Percentiles rank a stretch among this genome's conserved stretches.
Evolutionary conservation across 2,113 vertebrate species (phyloP).

Genomic region (Hypanus sabinus): DNA sequence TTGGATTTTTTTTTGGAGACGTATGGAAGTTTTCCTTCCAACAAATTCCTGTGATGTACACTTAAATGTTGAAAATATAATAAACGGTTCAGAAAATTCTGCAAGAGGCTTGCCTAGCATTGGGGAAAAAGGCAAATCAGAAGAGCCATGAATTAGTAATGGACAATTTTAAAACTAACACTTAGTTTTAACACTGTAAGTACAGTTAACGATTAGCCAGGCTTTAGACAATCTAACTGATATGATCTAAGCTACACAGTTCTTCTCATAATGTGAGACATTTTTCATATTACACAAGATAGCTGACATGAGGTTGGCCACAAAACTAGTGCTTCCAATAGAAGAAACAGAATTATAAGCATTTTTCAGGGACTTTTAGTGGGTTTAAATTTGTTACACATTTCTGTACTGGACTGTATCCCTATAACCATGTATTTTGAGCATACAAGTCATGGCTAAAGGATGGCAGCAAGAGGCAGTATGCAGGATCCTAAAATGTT

Average conservation of each 20-base stretch:
- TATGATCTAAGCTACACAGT: background rate
- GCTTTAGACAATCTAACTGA: background rate
- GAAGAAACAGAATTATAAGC: background rate
- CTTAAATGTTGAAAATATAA: background rate
- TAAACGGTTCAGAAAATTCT: conserved; percentile 1
- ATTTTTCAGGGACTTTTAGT: background rate
- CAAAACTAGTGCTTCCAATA: background rate
- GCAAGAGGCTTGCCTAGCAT: background rate
- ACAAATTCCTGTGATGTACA: background rate
- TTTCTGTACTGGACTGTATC: background rate
- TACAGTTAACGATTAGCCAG: conserved; percentile 13
- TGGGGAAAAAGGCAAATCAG: background rate
- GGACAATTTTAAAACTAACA: background rate
- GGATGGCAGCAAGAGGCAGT: background rate
- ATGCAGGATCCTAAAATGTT: background rate
- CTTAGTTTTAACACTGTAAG: too few species aligned
- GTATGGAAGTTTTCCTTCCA: background rate
- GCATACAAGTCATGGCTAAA: background rate
- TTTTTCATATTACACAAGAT: background rate
- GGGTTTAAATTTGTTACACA: background rate
- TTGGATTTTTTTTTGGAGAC: background rate
- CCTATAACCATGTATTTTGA: background rate
- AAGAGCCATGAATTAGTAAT: background rate
- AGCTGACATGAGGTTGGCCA: background rate
- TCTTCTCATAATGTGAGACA: background rate